Percentiles rank a stretch among this genome's conserved stretches.
Conservation (phyloP, 1,140 invertebrate genomes). For the Thaumatotibia leucotreta region DNA sequence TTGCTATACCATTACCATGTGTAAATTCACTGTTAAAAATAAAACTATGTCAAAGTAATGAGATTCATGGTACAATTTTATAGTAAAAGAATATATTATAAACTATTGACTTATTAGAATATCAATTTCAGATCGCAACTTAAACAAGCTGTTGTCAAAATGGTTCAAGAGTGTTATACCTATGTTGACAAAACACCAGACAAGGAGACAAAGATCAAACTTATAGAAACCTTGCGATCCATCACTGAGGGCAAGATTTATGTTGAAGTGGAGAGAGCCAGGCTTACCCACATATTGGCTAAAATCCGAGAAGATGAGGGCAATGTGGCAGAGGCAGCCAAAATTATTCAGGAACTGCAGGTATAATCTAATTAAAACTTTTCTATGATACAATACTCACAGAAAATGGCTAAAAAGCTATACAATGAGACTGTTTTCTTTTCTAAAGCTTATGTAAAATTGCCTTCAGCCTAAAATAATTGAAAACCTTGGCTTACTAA, state of each 20-base stretch:
- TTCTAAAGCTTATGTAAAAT: too few relatives aligned
- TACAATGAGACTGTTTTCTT: too few relatives aligned
- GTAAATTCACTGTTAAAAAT: too few relatives aligned
- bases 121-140: constrained; percentile 92
- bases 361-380: not conserved
- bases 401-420: too few relatives aligned
- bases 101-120: too few relatives aligned
- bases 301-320: constrained; percentile 96
- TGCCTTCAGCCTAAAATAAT: too few relatives aligned
- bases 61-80: too few relatives aligned
- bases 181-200: constrained; percentile 96
- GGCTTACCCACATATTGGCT: constrained; percentile 95
- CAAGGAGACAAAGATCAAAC: constrained; percentile 93
- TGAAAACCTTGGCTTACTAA: too few relatives aligned
- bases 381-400: too few relatives aligned
- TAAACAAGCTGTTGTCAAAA: constrained; percentile 98
- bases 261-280: constrained; percentile 98
- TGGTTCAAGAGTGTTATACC: constrained; percentile 98
- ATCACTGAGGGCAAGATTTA: constrained; percentile 99
- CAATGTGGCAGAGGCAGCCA: constrained; percentile 92
- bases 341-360: constrained; percentile 97
- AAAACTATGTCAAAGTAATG: too few relatives aligned
- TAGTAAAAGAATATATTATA: too few relatives aligned
- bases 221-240: constrained; percentile 96
- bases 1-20: too few relatives aligned